A percentile compares a stretch with the other conserved stretches of the same genome.
phyloP scores from a whole-genome alignment of 2,113 vertebrate genomes.

The Perca fluviatilis region DNA sequence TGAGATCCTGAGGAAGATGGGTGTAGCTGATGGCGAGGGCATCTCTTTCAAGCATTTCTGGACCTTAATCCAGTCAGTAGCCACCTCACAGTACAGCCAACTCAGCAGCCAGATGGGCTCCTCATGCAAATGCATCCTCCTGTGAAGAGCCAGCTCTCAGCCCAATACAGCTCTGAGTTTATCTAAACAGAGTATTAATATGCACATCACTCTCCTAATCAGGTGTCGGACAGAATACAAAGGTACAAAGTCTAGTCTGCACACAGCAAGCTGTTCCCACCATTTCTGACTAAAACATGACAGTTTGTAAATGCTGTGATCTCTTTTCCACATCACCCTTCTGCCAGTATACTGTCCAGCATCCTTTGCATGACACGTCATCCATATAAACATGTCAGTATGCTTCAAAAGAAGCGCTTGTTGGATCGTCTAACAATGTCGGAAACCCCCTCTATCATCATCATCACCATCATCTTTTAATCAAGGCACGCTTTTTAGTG shows the following conservation, averaged over 20 bases:
- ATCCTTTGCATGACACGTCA: background rate
- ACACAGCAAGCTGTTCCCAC: slow-evolving; percentile 4
- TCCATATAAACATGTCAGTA: background rate
- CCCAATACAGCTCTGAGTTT: slow-evolving; percentile 13
- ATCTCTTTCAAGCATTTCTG: slow-evolving; percentile 85
- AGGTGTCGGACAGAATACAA: slow-evolving; percentile 44
- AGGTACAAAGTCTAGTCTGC: slow-evolving; percentile 15
- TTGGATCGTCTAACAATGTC: background rate
- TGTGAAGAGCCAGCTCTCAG: slow-evolving; percentile 62
- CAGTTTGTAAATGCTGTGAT: slow-evolving; percentile 21
- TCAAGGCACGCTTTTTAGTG: background rate
- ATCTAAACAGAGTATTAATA: slow-evolving; percentile 7
- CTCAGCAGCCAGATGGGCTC: slow-evolving; percentile 68
- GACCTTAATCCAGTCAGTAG: slow-evolving; percentile 81
- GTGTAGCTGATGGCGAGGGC: slow-evolving; percentile 81
- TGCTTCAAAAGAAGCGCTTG: too few species aligned
- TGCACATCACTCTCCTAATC: slow-evolving; percentile 1
- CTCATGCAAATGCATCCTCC: slow-evolving; percentile 78
- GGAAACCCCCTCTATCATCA: background rate
- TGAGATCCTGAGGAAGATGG: slow-evolving; percentile 80
- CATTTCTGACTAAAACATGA: slow-evolving; percentile 12
- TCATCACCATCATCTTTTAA: background rate
- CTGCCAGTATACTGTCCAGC: background rate
- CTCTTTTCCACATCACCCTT: slow-evolving; percentile 3
- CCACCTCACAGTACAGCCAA: slow-evolving; percentile 66